Conservation (phyloP, 2,113 vertebrate species). For the Haplochromis vanheusdeni region DNA sequence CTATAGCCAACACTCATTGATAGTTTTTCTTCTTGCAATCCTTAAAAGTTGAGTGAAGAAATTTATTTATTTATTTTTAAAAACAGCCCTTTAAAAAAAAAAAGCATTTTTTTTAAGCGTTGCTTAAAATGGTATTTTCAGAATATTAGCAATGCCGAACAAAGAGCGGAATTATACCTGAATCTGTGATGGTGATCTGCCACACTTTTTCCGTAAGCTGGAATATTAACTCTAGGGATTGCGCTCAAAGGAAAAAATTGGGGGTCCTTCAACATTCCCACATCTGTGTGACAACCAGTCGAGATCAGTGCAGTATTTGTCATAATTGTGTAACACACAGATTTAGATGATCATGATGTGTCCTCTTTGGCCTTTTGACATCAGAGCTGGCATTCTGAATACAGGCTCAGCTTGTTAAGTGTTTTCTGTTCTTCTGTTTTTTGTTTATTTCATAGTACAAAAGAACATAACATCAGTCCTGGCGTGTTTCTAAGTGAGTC, state of each 20-base stretch:
- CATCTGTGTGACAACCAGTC: background rate
- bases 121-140: background rate
- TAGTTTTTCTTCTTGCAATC: background rate
- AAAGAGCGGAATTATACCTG: background rate
- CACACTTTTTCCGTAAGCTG: background rate
- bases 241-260: background rate
- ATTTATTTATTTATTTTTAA: fast-evolving
- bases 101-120: background rate
- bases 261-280: background rate
- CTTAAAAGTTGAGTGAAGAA: background rate
- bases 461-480: background rate
- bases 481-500: slow-evolving; percentile 7
- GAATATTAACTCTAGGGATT: background rate
- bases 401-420: background rate
- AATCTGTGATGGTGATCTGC: background rate
- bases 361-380: background rate
- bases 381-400: background rate
- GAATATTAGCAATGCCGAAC: background rate
- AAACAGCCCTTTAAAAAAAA: fast-evolving
- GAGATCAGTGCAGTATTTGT: background rate
- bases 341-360: background rate
- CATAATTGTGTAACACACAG: background rate
- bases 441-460: background rate
- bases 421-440: background rate
- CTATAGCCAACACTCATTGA: background rate